Percentiles rank a stretch among this genome's conserved stretches.
These are phyloP conservation scores for Diaphora mendica DNA, from an alignment of 2,888 invertebrate species.

Conservation along the genomic window DNA sequence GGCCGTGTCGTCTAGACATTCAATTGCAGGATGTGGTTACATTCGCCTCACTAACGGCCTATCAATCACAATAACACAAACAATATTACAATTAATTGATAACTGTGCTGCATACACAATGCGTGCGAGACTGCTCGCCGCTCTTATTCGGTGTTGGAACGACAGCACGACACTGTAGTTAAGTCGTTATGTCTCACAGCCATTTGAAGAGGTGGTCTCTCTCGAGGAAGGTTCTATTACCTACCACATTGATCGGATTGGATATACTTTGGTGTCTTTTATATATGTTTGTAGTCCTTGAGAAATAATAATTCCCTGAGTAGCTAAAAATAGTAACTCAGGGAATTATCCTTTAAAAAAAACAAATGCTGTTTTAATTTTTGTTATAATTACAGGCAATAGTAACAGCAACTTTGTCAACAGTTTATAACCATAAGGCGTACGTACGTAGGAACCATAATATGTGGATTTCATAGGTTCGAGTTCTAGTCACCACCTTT, in stretches of 20 bases:
- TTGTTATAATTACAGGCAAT: not conserved
- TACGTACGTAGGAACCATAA: not conserved
- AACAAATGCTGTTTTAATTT: too few relatives aligned
- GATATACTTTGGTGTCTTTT: not conserved
- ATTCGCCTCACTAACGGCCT: constrained; percentile 19
- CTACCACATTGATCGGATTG: not conserved
- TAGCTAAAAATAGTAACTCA: too few relatives aligned
- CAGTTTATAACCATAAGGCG: not conserved
- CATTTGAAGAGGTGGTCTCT: not conserved
- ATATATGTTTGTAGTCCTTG: not conserved
- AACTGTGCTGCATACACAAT: constrained; percentile 16
- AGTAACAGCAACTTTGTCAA: not conserved
- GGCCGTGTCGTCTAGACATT: constrained; percentile 46
- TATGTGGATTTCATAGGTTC: not conserved
- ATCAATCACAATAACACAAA: constrained; percentile 43
- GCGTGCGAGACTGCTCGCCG: not conserved
- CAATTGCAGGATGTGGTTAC: constrained; percentile 52
- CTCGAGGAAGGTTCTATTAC: not conserved
- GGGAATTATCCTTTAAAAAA: too few relatives aligned
- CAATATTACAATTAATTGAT: constrained; percentile 36
- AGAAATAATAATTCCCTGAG: not conserved
- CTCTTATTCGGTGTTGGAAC: not conserved
- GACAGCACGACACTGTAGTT: not conserved
- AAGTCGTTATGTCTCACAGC: not conserved
- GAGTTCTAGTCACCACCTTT: not conserved